A percentile compares a stretch with the other conserved stretches of the same genome.
phyloP scores from a whole-genome alignment of 2,888 invertebrate species.

The Lepetodrilus schrolli region DNA sequence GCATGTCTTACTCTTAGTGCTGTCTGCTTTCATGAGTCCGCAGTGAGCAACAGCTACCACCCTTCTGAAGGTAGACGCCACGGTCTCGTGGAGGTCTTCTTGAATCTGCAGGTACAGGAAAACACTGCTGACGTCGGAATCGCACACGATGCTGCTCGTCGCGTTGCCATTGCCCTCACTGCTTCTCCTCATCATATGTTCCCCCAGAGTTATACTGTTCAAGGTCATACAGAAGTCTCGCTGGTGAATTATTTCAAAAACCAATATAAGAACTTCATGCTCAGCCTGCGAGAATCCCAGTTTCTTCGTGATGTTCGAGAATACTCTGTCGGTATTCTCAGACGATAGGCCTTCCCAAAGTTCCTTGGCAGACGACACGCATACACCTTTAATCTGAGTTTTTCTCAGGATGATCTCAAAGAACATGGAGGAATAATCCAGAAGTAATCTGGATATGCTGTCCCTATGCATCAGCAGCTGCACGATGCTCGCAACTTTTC shows the following conservation, averaged over 20 bases:
- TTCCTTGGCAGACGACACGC: background rate
- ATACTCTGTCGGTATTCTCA: background rate
- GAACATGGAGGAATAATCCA: background rate
- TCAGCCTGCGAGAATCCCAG: background rate
- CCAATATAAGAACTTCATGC: background rate
- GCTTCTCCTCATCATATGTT: background rate
- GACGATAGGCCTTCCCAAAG: background rate
- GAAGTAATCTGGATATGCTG: background rate
- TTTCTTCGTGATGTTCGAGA: background rate
- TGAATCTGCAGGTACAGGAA: constrained; percentile 5
- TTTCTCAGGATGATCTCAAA: background rate
- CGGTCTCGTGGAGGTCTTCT: background rate
- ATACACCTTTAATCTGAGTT: background rate
- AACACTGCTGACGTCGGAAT: background rate
- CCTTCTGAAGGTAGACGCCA: background rate
- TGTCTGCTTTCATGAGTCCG: background rate
- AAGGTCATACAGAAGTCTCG: background rate
- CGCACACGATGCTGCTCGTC: background rate
- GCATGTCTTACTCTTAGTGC: background rate
- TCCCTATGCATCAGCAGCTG: background rate
- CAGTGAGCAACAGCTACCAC: constrained; percentile 3
- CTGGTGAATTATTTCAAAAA: constrained; percentile 4
- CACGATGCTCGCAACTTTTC: background rate
- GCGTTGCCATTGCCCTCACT: background rate
- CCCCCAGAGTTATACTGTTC: background rate